Percentiles rank a stretch among this genome's conserved stretches.
Evolutionary conservation across 1,140 invertebrate genomes (phyloP).

Genomic region (Calliphora vicina): DNA sequence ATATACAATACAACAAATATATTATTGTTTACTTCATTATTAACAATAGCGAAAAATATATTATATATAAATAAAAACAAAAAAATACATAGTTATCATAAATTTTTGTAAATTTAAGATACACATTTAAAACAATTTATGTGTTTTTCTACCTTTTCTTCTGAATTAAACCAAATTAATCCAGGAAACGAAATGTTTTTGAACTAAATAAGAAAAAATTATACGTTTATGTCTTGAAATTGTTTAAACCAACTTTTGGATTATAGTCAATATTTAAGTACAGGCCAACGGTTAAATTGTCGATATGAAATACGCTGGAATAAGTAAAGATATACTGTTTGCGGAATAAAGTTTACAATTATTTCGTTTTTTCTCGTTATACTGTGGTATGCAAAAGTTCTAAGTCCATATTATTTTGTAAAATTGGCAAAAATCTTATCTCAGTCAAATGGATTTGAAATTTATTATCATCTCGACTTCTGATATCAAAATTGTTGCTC

Average conservation of each 20-base stretch:
- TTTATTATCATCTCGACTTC: too few species aligned
- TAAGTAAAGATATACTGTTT: too few species aligned
- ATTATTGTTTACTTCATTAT: background rate
- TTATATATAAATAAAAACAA: background rate
- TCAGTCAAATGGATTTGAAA: too few species aligned
- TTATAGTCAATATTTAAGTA: conserved; percentile 1
- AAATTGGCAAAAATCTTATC: too few species aligned
- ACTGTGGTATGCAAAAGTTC: too few species aligned
- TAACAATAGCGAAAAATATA: too few species aligned
- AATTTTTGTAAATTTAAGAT: background rate
- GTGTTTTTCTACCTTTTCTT: background rate
- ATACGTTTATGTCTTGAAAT: background rate
- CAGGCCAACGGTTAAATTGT: background rate
- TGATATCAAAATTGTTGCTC: too few species aligned
- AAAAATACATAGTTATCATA: background rate
- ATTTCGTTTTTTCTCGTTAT: too few species aligned
- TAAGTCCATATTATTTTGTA: too few species aligned
- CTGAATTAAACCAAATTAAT: background rate
- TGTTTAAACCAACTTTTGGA: background rate
- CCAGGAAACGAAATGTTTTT: background rate
- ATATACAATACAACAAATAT: background rate
- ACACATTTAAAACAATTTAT: background rate
- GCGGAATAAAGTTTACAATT: too few species aligned
- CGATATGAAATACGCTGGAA: too few species aligned
- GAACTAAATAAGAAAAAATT: too few species aligned